A percentile compares a stretch with the other conserved stretches of the same genome.
phyloP scores from a whole-genome alignment of 2,113 vertebrate species.

The Uria aalge region DNA sequence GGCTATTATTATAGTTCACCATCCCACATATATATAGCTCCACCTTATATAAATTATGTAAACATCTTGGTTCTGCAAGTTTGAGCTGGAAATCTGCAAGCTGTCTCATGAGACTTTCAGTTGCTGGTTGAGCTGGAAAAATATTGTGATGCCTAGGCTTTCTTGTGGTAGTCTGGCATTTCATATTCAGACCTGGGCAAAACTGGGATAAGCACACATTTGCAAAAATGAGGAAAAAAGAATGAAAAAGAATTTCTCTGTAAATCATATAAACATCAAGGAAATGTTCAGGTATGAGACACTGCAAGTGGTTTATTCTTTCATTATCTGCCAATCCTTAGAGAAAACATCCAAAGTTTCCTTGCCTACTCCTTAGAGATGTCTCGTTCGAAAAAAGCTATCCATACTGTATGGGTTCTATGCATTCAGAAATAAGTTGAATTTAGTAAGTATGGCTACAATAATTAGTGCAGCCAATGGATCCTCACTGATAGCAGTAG shows the following conservation, averaged over 20 bases:
- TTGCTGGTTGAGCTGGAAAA: neutral
- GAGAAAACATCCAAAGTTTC: neutral
- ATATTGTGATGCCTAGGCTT: neutral
- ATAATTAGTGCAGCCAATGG: neutral
- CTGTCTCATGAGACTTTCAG: neutral
- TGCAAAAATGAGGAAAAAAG: neutral
- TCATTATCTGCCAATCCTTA: slow-evolving; percentile 15
- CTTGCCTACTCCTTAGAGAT: neutral
- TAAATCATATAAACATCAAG: slow-evolving; percentile 3
- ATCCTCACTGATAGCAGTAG: neutral
- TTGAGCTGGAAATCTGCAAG: slow-evolving; percentile 7
- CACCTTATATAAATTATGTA: neutral
- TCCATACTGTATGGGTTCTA: neutral
- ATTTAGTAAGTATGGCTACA: neutral
- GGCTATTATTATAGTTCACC: neutral
- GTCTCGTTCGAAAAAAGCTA: neutral
- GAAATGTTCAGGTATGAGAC: neutral
- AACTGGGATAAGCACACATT: neutral
- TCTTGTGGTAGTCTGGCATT: slow-evolving; percentile 37
- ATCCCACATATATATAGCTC: neutral
- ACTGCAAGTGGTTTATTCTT: neutral
- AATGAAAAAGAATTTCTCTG: neutral
- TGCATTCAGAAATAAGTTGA: neutral
- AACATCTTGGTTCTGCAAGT: neutral
- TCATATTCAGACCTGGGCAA: slow-evolving; percentile 16